These are phyloP conservation scores for Eueremaeus valkanovi DNA, from an alignment of 2,888 invertebrate genomes.

Conservation along the genomic window DNA sequence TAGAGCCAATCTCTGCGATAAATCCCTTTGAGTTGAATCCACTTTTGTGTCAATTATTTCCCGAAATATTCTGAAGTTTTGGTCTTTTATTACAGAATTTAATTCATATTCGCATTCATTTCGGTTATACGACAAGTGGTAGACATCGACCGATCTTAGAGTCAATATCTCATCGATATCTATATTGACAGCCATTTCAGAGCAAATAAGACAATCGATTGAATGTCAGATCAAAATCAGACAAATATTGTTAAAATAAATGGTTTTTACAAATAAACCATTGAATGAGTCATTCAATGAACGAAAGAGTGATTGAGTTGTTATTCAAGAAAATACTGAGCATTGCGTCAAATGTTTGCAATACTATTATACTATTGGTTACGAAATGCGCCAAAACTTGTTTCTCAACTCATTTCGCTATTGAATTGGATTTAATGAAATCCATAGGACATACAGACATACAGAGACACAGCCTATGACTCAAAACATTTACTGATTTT, in stretches of 20 bases:
- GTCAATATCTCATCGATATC: constrained; percentile 11
- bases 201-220: no score
- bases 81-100: constrained; percentile 6
- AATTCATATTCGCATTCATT: constrained; percentile 1
- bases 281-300: neutral
- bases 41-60: neutral
- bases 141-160: neutral
- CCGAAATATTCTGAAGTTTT: neutral
- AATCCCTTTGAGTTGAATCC: neutral
- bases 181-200: constrained; percentile 17
- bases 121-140: constrained; percentile 21
- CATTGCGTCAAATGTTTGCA: constrained; percentile 7
- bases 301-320: neutral
- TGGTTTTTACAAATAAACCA: neutral
- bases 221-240: neutral
- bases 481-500: no score
- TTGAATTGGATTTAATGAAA: no score
- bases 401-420: no score
- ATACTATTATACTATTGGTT: no score
- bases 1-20: constrained; percentile 29
- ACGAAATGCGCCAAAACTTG: no score
- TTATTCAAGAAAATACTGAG: neutral
- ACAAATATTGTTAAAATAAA: neutral
- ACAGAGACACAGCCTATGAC: no score
- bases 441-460: no score